Base-by-base conservation (phyloP, 30 jellyfish, hydroid and myxozoan species). In the Sanderia malayensis region DNA sequence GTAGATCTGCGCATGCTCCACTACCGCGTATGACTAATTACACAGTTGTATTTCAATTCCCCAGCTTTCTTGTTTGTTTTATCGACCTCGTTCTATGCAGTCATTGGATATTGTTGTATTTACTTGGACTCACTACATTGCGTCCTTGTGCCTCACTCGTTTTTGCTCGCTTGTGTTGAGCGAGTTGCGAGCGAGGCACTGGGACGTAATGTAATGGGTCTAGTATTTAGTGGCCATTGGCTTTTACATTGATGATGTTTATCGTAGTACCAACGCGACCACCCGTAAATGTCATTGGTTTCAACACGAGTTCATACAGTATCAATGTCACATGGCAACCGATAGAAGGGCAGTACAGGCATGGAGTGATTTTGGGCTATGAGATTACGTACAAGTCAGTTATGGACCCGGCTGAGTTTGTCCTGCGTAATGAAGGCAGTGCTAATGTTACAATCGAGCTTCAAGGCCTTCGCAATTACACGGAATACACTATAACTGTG, bases 241-340 rank as follows among this genome's bases (percentile, higher is more conserved):
- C n/a, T n/a, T n/a, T n/a, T n/a, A n/a, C n/a, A n/a, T n/a, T n/a
- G n/a, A n/a, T n/a, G n/a, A n/a, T n/a, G n/a, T n/a, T n/a, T 13
- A 37, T 71, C 29, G 18, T 52, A 71, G 83, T 31, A 22, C 83
- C 83, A 22, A 71, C 83, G 6, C 23, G 44, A 27, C 28, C 60
- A 13, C 83, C 83, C 2, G 28, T 46, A 9, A 71, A 46, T 20
- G 4, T 71, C 44, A 28, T 9, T 1, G 83, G 72, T 25, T 1
- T 31, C 46, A 71, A 71, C 29, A 47, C 83, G 34, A 71, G 83
- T 27, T 71, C 83, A 0, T 71, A 71, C 72, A 71, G 72, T 37
- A 49, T 71, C 60, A 18, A 71, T 8, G 2, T 71, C 19, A 29
- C 71, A 47, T 71, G 83, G 83, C 37, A 71, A 21, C 72, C 72